Base-by-base conservation (phyloP, 2,888 invertebrate species). In the Argyra leucocephala region DNA sequence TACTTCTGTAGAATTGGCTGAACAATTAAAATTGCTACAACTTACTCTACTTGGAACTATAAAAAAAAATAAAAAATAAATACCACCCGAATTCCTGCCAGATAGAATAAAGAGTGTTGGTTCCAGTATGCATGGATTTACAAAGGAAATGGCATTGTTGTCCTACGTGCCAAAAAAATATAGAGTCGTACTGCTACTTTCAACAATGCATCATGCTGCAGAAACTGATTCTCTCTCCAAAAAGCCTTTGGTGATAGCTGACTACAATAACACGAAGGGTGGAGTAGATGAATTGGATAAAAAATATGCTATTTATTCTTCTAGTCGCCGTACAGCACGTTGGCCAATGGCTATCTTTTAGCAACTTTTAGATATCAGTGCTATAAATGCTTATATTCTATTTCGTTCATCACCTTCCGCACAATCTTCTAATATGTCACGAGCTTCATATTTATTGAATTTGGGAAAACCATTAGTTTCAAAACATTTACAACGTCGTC, bases 241-340 rank as follows among this genome's bases (percentile, higher is more conserved):
- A 6, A 26, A 26, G 9, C 26, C 67, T 62, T 22, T 62, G 31
- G 65, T 69, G 68, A 67, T 68, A 57, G 64, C 62, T 64, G 66
- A 68, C 48, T 68, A 67, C 58, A 68, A 68, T 59, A 15, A 59
- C 63, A 68, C 67, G 23, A 67, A 31, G 31, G 31, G 31, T 7
- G 31, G 31, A 31, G 31, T 31, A 12, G 31, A 31, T 12, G 31
- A 31, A 66, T 58, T 69, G 57, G 65, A 69, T 48, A 68, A 67
- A 31, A 69, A 69, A 66, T 69, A 64, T 48, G 67, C 67, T n/a
- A 61, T 67, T 63, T 68, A 67, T 69, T 67, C 68, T 60, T 66
- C 66, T 62, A 67, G 68, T 62, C 64, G 69, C 58, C 66, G 68
- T 68, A 66, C 67, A 67, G 66, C 64, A 62, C 67, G 67, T 65